phyloP scores from a whole-genome alignment of 2,797 vertebrate species.

The Rachycentron canadum region DNA sequence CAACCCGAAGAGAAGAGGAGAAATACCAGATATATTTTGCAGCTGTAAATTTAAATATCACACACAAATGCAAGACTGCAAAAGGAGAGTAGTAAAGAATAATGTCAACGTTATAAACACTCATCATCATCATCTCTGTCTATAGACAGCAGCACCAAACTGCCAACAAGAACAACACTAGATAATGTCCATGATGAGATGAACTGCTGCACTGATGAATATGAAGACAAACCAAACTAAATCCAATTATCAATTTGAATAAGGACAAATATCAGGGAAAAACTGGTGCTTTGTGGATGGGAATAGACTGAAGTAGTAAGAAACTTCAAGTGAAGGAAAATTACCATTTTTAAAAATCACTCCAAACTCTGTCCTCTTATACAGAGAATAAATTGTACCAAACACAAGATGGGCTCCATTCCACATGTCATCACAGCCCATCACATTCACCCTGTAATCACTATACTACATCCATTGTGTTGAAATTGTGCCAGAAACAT shows the following conservation, averaged over 20 bases:
- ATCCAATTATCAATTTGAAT: no score
- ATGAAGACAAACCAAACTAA: background rate
- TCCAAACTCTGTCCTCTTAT: no score
- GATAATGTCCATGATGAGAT: background rate
- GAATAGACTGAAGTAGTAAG: background rate
- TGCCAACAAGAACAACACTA: background rate
- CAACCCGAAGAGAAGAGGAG: background rate
- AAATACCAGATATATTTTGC: background rate
- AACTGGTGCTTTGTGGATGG: background rate
- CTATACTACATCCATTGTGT: no score
- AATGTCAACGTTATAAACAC: background rate
- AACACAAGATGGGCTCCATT: no score
- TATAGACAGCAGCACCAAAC: background rate
- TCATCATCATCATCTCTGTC: conserved; percentile 7
- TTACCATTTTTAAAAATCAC: no score
- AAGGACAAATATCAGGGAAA: background rate
- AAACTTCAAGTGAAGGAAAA: background rate
- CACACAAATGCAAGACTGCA: background rate
- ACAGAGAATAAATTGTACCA: no score
- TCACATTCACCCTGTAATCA: no score
- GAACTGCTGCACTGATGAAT: background rate
- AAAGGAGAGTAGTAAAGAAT: background rate
- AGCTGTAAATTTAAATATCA: background rate
- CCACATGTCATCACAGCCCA: no score
- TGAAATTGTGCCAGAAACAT: no score